Conservation (phyloP, 92 coral and sea anemone species). For the Porites cylindrica region DNA sequence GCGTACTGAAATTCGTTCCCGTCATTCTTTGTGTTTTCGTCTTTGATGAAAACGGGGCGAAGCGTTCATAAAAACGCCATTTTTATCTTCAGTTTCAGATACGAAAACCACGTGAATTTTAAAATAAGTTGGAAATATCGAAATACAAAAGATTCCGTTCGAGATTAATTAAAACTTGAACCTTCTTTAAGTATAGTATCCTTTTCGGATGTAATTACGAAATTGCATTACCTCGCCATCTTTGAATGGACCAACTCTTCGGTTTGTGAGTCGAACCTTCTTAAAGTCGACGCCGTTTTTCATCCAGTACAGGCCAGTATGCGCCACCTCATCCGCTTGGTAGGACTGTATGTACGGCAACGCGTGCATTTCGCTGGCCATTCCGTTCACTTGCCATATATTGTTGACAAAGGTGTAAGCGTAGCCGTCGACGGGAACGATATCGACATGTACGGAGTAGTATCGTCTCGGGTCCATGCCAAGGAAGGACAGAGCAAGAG, state of each 20-base stretch:
- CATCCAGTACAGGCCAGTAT: slow-evolving; percentile 91
- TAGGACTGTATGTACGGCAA: slow-evolving; percentile 82
- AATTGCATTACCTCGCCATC: slow-evolving; percentile 78
- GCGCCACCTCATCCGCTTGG: slow-evolving; percentile 83
- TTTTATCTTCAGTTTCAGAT: slow-evolving; percentile 4
- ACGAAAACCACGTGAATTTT: background rate
- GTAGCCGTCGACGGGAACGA: slow-evolving; percentile 84
- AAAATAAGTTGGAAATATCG: slow-evolving; percentile 12
- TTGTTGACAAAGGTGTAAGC: slow-evolving; percentile 87
- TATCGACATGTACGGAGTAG: slow-evolving; percentile 80
- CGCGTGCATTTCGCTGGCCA: slow-evolving; percentile 84
- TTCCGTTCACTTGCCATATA: slow-evolving; percentile 86
- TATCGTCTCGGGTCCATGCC: slow-evolving; percentile 82
- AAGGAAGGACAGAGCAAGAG: slow-evolving; percentile 78
- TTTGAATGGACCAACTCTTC: slow-evolving; percentile 78
- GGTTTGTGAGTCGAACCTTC: slow-evolving; percentile 83
- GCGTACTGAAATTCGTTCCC: slow-evolving; percentile 31
- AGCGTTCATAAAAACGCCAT: background rate
- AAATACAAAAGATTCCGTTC: slow-evolving; percentile 26
- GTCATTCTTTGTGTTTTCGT: background rate
- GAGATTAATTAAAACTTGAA: slow-evolving; percentile 7
- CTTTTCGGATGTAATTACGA: background rate
- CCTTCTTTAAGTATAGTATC: background rate
- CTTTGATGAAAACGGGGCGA: background rate
- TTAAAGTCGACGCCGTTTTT: slow-evolving; percentile 92